These are phyloP conservation scores for Tribolium madens DNA, from an alignment of 1,140 invertebrate species.

Conservation along the genomic window DNA sequence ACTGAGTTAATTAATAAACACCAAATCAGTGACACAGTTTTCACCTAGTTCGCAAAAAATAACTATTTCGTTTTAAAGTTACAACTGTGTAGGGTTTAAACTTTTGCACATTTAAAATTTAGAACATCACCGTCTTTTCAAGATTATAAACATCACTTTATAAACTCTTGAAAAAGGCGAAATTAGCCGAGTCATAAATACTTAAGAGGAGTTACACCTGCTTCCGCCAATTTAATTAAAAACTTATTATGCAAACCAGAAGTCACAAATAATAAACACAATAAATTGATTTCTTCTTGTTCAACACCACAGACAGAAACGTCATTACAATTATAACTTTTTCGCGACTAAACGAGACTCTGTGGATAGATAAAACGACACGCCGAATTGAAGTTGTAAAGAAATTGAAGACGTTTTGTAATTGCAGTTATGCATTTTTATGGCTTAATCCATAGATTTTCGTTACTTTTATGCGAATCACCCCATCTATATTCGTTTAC, in stretches of 20 bases:
- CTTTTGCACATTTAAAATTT: conserved; percentile 17
- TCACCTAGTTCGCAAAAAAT: not conserved
- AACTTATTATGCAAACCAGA: not conserved
- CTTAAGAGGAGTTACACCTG: not conserved
- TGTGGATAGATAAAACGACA: not conserved
- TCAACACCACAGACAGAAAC: not conserved
- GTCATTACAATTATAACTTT: not conserved
- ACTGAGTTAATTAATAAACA: not conserved
- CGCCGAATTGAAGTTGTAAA: not conserved
- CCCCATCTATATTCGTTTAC: not conserved
- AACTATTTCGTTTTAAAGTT: not conserved
- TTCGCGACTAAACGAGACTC: not conserved
- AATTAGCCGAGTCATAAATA: conserved; percentile 6
- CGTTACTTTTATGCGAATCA: no score
- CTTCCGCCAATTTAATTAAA: not conserved
- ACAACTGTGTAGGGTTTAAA: conserved; percentile 21
- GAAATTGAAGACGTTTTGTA: no score
- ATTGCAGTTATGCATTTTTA: no score
- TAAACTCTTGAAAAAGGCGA: conserved; percentile 13
- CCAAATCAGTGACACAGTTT: not conserved
- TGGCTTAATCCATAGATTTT: no score
- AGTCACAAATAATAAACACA: not conserved
- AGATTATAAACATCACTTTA: conserved; percentile 16
- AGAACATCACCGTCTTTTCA: conserved; percentile 1
- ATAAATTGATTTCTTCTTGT: not conserved